phyloP scores from a whole-genome alignment of 1,140 invertebrate species.

The Oryzaephilus surinamensis region DNA sequence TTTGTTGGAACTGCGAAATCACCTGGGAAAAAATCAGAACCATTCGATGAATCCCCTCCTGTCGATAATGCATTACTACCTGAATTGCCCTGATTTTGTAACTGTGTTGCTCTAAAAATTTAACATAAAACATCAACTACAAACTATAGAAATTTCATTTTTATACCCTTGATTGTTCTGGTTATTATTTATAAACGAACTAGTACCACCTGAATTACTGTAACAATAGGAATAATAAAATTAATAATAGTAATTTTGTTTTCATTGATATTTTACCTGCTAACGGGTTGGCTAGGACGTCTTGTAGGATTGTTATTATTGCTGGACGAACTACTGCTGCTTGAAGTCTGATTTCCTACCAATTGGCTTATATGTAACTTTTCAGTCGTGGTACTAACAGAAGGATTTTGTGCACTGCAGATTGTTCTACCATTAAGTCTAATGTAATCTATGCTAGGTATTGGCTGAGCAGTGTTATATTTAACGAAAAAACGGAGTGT shows the following conservation, averaged over 20 bases:
- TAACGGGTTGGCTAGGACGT: not conserved
- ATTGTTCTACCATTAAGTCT: slow-evolving; percentile 23
- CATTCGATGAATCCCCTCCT: slow-evolving; percentile 1
- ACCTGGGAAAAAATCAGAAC: slow-evolving; percentile 21
- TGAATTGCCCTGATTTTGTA: no score
- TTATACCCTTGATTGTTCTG: no score
- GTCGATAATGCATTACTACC: slow-evolving; percentile 8
- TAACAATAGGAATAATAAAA: no score
- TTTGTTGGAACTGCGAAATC: slow-evolving; percentile 16
- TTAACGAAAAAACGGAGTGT: slow-evolving; percentile 24
- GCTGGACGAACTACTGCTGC: slow-evolving; percentile 6
- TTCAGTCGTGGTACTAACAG: not conserved
- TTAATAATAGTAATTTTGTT: no score
- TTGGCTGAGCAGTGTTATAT: slow-evolving; percentile 16
- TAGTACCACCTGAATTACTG: no score
- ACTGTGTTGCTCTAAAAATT: no score
- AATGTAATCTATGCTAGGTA: slow-evolving; percentile 20
- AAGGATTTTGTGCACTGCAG: slow-evolving; percentile 5
- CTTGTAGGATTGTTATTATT: slow-evolving; percentile 4
- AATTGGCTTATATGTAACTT: slow-evolving; percentile 12
- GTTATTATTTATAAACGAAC: no score
- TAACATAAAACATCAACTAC: no score
- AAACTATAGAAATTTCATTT: no score
- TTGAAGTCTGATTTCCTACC: not conserved
- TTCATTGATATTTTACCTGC: no score